Base-by-base conservation (phyloP, 1,140 invertebrate genomes). In the Musca vetustissima region DNA sequence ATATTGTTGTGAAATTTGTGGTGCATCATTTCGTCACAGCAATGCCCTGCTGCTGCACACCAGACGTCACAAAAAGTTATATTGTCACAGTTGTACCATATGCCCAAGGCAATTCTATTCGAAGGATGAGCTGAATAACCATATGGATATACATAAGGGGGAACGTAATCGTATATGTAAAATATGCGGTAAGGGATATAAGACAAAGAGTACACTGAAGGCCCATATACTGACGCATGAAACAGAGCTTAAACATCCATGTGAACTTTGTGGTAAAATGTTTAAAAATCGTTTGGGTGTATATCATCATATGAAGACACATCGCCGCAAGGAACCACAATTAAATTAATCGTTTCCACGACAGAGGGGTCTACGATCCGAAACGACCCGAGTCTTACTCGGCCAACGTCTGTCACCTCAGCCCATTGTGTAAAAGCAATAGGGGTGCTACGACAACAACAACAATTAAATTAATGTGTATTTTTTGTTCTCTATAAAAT, bases 1-100 rank as follows among this genome's bases (percentile, higher is more conserved):
- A 11, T 80, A 77, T 53, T 76, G 80, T 2, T 80, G 78, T 32
- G 78, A 80, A 66, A 61, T 77, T 25, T 80, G 78, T 43, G 78
- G 78, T 21, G 78, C 78, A 66, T 73, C 73, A 17, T 78, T 78
- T n/a, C 53, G 66, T 48, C 68, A 67, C 4, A 24, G 14, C 0
- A 25, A 59, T 19, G 47, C 47, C 17, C 21, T 64, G 19, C 32
- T 22, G 3, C 21, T 17, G 7, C 67, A 69, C 28, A 48, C 6
- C 15, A 24, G 32, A 11, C 59, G 59, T 4, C 67, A 69, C 17
- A 59, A 52, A 36, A 69, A 69, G n/a, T n/a, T 11, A 21, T 61
- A 59, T 21, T 22, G 19, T 2, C 59, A 69, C 36, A 64, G 14
- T 4, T 69, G 67, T 36, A 19, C 61, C 32, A 52, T 64, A 22